phyloP scores from a whole-genome alignment of 2,888 invertebrate species.

The Tillus elongatus region DNA sequence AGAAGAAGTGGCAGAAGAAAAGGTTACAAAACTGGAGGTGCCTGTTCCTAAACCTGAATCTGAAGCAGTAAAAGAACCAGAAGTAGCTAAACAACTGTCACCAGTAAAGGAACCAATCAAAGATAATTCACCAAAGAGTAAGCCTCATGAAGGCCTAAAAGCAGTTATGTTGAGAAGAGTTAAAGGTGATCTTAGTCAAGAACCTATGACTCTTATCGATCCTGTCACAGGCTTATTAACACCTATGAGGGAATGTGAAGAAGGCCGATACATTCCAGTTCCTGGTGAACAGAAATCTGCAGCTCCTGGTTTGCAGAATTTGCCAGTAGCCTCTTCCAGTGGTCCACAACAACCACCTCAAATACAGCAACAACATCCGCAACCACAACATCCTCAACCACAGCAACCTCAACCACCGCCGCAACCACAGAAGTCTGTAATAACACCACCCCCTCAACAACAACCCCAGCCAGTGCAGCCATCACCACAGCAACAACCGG shows the following conservation, averaged over 20 bases:
- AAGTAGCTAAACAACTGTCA: conserved; percentile 19
- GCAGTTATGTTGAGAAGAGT: conserved; percentile 38
- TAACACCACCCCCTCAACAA: conserved; percentile 16
- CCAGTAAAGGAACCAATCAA: conserved; percentile 22
- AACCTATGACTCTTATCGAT: conserved; percentile 61
- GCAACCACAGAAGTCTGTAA: conserved; percentile 14
- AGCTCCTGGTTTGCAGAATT: conserved; percentile 19
- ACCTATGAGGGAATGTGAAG: conserved; percentile 61
- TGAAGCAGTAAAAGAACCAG: conserved; percentile 16
- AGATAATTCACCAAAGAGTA: conserved; percentile 25
- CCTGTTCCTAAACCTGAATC: conserved; percentile 14
- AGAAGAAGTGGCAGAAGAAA: conserved; percentile 54
- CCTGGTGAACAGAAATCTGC: conserved; percentile 25
- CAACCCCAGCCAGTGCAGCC: conserved; percentile 15
- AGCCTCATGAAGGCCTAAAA: conserved; percentile 37
- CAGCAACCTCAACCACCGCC: conserved; percentile 15
- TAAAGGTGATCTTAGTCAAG: conserved; percentile 42
- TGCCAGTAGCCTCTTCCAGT: conserved; percentile 33
- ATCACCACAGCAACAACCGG: conserved; percentile 17
- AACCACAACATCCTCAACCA: conserved; percentile 16
- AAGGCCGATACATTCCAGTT: conserved; percentile 57
- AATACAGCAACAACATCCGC: conserved; percentile 28
- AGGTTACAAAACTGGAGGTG: conserved; percentile 24
- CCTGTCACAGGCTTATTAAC: conserved; percentile 65
- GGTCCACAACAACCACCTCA: conserved; percentile 42